Base-by-base conservation (phyloP, 2,113 vertebrate species). In the Vanacampus margaritifer region DNA sequence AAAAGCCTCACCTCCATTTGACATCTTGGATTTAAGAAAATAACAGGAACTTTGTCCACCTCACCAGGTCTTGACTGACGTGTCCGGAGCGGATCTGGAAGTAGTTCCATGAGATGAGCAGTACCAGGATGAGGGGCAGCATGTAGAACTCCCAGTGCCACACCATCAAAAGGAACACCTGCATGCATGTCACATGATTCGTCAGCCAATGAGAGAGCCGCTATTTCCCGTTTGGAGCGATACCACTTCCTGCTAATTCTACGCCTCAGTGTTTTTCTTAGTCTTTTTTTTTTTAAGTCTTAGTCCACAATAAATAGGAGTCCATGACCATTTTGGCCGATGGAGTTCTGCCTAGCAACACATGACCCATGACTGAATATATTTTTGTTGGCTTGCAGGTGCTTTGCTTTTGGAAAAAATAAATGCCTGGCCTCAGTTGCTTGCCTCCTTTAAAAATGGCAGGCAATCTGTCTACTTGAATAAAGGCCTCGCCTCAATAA, bases 101-200 rank as follows among this genome's bases (percentile, higher is more conserved):
- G 88, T 96, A 96, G 79, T 96, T 97, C 91, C 96, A 95, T 0
- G 85, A 66, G 67, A 98, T 93, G 63, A 99, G 91, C 69, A 96
- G 70, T 67, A 96, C 78, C 67, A 99, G 75, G 66, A 90, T 92
- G 85, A 98, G 69, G 5, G 97, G 97, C 71, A 98, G 84, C 96
- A 99, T 97, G 87, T 95, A 99, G 64, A 98, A 91, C 61, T 99
- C 95, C 86, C 94, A 93, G 3, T 93, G 92, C 97, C 96, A 99
- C 60, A 99, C 93, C 0, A 93, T 93, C 76, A 96, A 68, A 70
- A 98, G 12, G 71, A 99, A 99, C 5, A 95, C 85, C 97, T 99
- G 88, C 12, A 57, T 63, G 73, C 67, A 36, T 58, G 78, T 75
- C 65, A 77, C 14, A 76, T 23, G 46, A 67, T 69, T 54, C 71